Conservation (phyloP, 2,888 invertebrate species). For the Pammene aurita region DNA sequence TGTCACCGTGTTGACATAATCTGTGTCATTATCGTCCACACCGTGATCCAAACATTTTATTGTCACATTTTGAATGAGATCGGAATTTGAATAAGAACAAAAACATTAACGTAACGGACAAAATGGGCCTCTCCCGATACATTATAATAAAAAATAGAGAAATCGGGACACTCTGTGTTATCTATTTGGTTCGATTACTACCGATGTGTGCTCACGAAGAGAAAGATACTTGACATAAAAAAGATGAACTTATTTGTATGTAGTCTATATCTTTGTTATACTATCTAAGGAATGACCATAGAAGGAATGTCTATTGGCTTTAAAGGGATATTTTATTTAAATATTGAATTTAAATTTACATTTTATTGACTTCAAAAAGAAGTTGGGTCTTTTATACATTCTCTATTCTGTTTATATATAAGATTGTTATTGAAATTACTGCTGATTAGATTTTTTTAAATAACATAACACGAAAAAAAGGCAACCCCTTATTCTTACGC, state of each 20-base stretch:
- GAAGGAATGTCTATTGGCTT: background rate
- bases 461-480: no score
- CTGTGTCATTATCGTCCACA: constrained; percentile 2
- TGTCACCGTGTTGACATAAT: constrained; percentile 23
- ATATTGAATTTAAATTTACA: background rate
- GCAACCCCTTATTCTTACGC: no score
- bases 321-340: background rate
- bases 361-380: background rate
- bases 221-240: background rate
- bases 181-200: constrained; percentile 37
- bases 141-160: constrained; percentile 40
- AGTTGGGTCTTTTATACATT: no score
- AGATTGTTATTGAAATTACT: no score
- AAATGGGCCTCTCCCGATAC: constrained; percentile 27
- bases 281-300: no score
- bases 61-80: constrained; percentile 8
- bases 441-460: no score
- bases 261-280: background rate
- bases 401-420: no score
- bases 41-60: background rate
- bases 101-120: constrained; percentile 18
- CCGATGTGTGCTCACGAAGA: constrained; percentile 7
- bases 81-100: constrained; percentile 33
- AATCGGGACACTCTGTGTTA: constrained; percentile 35
- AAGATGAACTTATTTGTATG: background rate